Evolutionary conservation across 2,113 vertebrate species (phyloP), one percentile per base, ranked within the genome.

Genomic region (Aspiorhynchus laticeps): DNA sequence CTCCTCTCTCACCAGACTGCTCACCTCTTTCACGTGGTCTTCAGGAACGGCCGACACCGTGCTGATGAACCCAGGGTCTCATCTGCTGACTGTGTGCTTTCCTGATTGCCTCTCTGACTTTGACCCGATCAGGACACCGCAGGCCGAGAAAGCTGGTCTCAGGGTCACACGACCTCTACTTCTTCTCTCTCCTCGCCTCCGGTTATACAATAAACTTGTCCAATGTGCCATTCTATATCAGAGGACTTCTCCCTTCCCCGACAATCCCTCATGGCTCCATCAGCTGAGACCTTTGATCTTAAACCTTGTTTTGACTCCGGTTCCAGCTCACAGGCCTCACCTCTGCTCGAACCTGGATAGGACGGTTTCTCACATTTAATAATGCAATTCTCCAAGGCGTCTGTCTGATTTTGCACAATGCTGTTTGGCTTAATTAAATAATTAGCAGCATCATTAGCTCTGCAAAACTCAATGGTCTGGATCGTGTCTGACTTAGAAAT

Each of bases 361-460:
- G 65, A 56, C 1, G 24, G 24, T 46, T 65, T 83, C 69, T 46
- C 10, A 1, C 86, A 63, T 82, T 75, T 82, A 46, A 65, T 81
- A 81, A 81, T 81, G 65, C 78, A 81, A 17, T 74, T 86, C 78
- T 78, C 69, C 15, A 31, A 82, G 38, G 79, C 65, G 51, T 74
- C 48, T 80, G 85, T 86, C 80, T 82, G 6, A 31, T 82, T 82
- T 76, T 82, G 36, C 51, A 48, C 69, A 48, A 74, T 81, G 41
- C 59, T 76, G 71, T 83, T 83, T 67, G 26, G 38, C 48, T 63
- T 88, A 88, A 88, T 88, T 79, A 86, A 88, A 86, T 48, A 88
- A 83, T 86, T 86, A 88, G 85, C 75, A 67, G 84, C 75, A 86
- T 88, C 84, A 77, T 88, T 88, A 88, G 80, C 73, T 77, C 61